Percentiles rank a stretch among this genome's conserved stretches.
Conservation (phyloP, 2,888 invertebrate species). For the Liodrosophila aerea region DNA sequence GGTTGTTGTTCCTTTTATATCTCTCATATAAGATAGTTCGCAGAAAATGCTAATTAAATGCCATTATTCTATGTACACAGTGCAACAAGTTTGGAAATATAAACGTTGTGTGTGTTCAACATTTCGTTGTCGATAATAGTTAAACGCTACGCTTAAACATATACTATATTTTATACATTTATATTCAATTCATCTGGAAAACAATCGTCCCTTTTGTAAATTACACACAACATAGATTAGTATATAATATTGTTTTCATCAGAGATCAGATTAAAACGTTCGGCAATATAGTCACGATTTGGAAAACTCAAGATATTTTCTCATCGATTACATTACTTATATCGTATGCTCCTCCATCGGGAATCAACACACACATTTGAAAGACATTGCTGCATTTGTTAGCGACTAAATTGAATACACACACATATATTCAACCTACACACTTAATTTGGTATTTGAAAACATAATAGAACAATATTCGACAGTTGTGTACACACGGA, state of each 20-base stretch:
- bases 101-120: conserved; percentile 25
- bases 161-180: too few species aligned
- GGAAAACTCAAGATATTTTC: conserved; percentile 30
- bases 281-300: conserved; percentile 34
- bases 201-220: conserved; percentile 31
- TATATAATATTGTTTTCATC: conserved; percentile 24
- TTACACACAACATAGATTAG: conserved; percentile 35
- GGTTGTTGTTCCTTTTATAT: conserved; percentile 29
- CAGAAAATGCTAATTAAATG: conserved; percentile 48
- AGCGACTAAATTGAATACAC: conserved; percentile 19
- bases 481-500: conserved; percentile 25
- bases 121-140: conserved; percentile 54
- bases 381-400: too few species aligned
- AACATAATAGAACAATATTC: too few species aligned
- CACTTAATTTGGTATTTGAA: too few species aligned
- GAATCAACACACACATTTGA: too few species aligned
- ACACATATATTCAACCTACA: conserved; percentile 6
- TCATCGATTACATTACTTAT: too few species aligned
- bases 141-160: conserved; percentile 11
- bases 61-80: conserved; percentile 25
- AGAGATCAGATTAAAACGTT: conserved; percentile 35
- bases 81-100: conserved; percentile 48
- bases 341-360: too few species aligned
- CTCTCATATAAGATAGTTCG: conserved; percentile 21
- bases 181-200: too few species aligned